These are phyloP conservation scores for Nycticebus coucang DNA, from an alignment of 2,113 vertebrate genomes.

Conservation along the genomic window DNA sequence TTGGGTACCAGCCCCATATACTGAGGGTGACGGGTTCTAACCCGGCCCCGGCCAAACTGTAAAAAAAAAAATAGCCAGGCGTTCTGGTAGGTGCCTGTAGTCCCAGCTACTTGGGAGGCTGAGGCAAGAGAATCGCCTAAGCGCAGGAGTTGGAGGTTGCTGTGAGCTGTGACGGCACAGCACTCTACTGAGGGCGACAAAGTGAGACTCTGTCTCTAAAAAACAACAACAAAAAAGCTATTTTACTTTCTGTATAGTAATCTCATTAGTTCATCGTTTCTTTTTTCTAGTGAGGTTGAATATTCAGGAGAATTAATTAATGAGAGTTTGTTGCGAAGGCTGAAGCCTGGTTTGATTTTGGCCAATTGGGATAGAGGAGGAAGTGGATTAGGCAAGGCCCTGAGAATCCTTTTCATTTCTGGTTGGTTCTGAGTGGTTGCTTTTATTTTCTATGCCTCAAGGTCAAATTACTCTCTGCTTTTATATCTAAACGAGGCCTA, in stretches of 20 bases:
- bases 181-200: too few relatives aligned
- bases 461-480: background rate
- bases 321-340: background rate
- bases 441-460: background rate
- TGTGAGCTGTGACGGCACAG: too few relatives aligned
- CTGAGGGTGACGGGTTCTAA: too few relatives aligned
- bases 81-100: too few relatives aligned
- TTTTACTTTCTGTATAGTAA: constrained; percentile 21
- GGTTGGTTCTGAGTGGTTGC: background rate
- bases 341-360: constrained; percentile 22
- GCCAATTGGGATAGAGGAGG: background rate
- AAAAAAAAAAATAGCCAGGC: too few relatives aligned
- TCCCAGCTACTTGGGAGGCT: too few relatives aligned
- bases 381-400: background rate
- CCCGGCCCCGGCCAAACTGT: too few relatives aligned
- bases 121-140: too few relatives aligned
- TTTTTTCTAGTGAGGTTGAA: background rate
- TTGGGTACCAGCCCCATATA: too few relatives aligned
- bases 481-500: background rate
- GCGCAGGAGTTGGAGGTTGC: too few relatives aligned
- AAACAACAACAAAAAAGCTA: background rate
- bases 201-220: too few relatives aligned
- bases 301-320: constrained; percentile 30
- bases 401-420: constrained; percentile 13
- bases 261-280: background rate